These are phyloP conservation scores for Centrocercus urophasianus DNA, from an alignment of 2,113 vertebrate species.

Conservation along the genomic window DNA sequence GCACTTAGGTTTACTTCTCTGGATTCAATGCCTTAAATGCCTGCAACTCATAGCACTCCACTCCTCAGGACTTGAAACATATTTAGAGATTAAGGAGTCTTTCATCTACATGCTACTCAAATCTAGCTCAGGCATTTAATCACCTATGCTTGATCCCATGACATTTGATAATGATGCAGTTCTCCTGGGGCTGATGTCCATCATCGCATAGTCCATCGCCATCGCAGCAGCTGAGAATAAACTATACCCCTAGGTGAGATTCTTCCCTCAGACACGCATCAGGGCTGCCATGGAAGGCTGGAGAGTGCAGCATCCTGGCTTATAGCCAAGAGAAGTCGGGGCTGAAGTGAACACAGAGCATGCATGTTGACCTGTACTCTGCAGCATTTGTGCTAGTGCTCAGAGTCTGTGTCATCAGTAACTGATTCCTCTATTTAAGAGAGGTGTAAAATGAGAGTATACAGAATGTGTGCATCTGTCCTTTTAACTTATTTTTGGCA, in stretches of 20 bases:
- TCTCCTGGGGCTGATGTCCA: neutral
- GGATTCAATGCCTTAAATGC: neutral
- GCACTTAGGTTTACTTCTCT: neutral
- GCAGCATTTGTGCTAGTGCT: neutral
- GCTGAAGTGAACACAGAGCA: neutral
- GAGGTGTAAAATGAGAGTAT: neutral
- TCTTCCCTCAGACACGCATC: neutral
- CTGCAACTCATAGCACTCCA: neutral
- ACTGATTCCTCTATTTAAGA: neutral
- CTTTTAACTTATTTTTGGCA: conserved; percentile 26
- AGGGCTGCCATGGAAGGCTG: neutral
- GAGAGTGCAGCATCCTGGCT: neutral
- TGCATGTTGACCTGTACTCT: neutral
- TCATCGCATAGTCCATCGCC: neutral
- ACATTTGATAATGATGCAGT: neutral
- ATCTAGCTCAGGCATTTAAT: neutral
- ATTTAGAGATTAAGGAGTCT: conserved; percentile 41
- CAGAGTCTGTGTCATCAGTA: neutral
- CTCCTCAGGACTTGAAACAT: neutral
- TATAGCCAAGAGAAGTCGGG: neutral
- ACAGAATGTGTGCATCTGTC: neutral
- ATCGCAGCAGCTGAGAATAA: neutral
- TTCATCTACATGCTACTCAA: conserved; percentile 7
- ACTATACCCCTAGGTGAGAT: neutral
- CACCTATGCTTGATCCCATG: neutral